Evolutionary conservation across 2,888 invertebrate genomes (phyloP).

Genomic region (Polydrusus pterygomalis): DNA sequence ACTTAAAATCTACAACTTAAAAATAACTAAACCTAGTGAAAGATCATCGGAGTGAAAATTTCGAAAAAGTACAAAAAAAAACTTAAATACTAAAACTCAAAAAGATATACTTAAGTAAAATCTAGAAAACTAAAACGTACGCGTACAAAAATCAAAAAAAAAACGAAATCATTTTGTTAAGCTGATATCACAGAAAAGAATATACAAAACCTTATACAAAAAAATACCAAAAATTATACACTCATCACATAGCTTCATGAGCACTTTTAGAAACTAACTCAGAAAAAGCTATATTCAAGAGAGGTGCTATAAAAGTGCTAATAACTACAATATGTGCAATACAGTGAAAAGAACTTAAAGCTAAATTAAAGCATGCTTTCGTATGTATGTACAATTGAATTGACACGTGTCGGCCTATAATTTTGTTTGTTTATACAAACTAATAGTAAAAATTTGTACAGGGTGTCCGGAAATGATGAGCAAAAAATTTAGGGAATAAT

Average conservation of each 20-base stretch:
- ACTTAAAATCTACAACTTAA: constrained; percentile 25
- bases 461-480: too few species aligned
- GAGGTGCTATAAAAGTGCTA: constrained; percentile 49
- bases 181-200: constrained; percentile 71
- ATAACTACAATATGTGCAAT: constrained; percentile 20
- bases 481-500: too few species aligned
- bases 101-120: constrained; percentile 51
- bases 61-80: constrained; percentile 28
- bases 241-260: constrained; percentile 70
- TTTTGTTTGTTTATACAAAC: constrained; percentile 36
- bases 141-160: constrained; percentile 9
- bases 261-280: constrained; percentile 62
- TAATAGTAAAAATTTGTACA: constrained; percentile 46
- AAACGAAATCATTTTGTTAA: constrained; percentile 61
- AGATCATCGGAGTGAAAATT: constrained; percentile 56
- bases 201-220: constrained; percentile 61
- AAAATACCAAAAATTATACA: constrained; percentile 53
- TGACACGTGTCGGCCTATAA: constrained; percentile 71
- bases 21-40: constrained; percentile 55
- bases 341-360: constrained; percentile 38
- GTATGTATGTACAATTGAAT: constrained; percentile 70
- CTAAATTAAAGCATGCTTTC: constrained; percentile 54
- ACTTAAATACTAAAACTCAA: constrained; percentile 51
- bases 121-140: constrained; percentile 36
- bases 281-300: constrained; percentile 60